Evolutionary conservation across 2,888 invertebrate species (phyloP).

Genomic region (Oconnorella tubifera): DNA sequence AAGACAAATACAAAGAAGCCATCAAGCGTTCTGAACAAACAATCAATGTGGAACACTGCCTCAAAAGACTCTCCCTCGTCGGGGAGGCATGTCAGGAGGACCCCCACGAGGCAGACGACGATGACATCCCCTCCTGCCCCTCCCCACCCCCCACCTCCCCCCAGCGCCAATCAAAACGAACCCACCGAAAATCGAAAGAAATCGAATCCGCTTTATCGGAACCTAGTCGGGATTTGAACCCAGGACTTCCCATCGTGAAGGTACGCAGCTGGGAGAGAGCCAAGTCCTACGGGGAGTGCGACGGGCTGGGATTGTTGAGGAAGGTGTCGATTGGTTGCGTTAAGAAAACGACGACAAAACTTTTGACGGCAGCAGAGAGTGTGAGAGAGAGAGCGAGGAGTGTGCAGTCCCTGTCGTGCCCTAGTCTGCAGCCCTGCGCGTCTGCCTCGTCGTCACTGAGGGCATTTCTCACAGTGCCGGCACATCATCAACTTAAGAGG

Average conservation of each 20-base stretch:
- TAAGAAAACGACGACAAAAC: too few relatives aligned
- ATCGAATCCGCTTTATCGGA: background rate
- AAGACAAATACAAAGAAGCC: slow-evolving; percentile 56
- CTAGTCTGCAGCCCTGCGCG: slow-evolving; percentile 3
- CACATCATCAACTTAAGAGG: background rate
- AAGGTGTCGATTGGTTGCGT: too few relatives aligned
- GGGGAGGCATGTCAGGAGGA: background rate
- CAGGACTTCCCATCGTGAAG: too few relatives aligned
- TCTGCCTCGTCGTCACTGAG: background rate
- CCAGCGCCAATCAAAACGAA: background rate
- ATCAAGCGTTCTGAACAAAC: slow-evolving; percentile 4
- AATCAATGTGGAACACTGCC: slow-evolving; percentile 10
- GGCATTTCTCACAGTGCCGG: slow-evolving; percentile 5
- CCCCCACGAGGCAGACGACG: background rate
- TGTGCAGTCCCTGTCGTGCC: slow-evolving; percentile 2
- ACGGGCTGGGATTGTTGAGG: background rate
- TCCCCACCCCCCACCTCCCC: background rate
- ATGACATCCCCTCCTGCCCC: background rate
- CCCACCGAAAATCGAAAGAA: too few relatives aligned
- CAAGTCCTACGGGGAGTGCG: background rate
- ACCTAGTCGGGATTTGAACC: background rate
- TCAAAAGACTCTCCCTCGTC: slow-evolving; percentile 5
- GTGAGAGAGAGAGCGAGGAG: background rate
- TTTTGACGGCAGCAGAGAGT: background rate
- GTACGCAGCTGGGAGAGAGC: too few relatives aligned